These are phyloP conservation scores for Odontamblyopus lacepedii DNA, from an alignment of 2,797 vertebrate species.

Conservation along the genomic window DNA sequence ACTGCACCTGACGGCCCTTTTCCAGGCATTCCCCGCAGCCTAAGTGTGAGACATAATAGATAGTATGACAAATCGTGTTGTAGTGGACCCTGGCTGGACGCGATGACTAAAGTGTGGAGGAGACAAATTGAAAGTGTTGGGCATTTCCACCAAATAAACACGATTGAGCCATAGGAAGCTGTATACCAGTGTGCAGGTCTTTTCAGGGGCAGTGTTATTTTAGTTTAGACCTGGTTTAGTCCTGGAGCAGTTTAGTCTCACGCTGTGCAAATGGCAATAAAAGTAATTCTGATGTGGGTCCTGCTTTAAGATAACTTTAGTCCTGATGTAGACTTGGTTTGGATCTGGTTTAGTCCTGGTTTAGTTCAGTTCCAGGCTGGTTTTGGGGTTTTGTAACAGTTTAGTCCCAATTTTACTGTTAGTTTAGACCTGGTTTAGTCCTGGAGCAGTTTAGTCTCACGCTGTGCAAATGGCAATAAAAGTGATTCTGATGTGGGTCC, in stretches of 20 bases:
- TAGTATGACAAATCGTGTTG: slow-evolving; percentile 31
- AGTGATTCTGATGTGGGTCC: no score
- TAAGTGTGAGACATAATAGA: slow-evolving; percentile 28
- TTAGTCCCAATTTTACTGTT: background rate
- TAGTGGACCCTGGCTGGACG: slow-evolving; percentile 4
- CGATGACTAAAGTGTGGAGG: background rate
- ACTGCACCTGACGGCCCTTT: slow-evolving; percentile 80
- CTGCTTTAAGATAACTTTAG: no score
- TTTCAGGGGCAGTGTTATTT: background rate
- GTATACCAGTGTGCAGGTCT: background rate
- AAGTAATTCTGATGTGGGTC: no score
- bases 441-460: no score
- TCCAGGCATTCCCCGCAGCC: slow-evolving; percentile 61
- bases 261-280: no score
- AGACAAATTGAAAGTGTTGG: slow-evolving; percentile 13
- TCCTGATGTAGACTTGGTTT: no score
- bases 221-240: background rate
- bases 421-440: background rate
- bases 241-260: no score
- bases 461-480: no score
- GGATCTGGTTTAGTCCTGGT: no score
- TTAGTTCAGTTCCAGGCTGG: no score
- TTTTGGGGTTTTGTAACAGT: no score
- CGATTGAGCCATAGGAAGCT: slow-evolving; percentile 2
- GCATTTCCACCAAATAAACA: slow-evolving; percentile 9